Base-by-base conservation (phyloP, 2,888 invertebrate genomes). In the Sinelater perroti region DNA sequence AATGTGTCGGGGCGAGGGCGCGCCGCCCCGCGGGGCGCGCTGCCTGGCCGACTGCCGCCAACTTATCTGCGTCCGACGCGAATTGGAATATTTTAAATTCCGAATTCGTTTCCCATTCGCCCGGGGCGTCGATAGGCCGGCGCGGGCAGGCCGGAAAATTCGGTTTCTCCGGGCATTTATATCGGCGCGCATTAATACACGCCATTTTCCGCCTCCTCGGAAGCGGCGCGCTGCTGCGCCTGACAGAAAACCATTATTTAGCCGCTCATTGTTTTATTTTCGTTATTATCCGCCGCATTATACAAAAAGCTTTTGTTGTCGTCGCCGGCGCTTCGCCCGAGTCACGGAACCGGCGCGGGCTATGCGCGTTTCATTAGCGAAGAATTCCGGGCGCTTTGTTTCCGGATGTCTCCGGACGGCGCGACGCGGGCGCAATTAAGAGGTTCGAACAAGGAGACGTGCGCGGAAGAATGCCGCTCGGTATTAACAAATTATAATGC, bases 71-170 rank as follows among this genome's bases (percentile, higher is more conserved):
- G 72, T 74, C 73, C 72, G 64, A 72, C 65, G 65, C 68, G 72
- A 75, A 75, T 75, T 75, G 74, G 75, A 75, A 75, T 75, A 75
- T 75, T 75, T 75, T 72, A 75, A 75, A 75, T 72, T 74, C 74
- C 35, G 53, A 58, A 53, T 58, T 53, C 57, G 57, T 58, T 58
- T 58, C 53, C 52, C 53, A 58, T 58, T 58, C 51, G 56, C 45
- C 42, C 42, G 31, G 52, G 51, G 51, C 51, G 56, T 50, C 56
- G 42, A 51, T 56, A 44, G 50, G 50, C 56, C 51, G 16, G 36
- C 36, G 51, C 46, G 46, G 51, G 51, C 26, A 44, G 45, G 56
- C 50, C 31, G 36, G 45, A 51, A 57, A 57, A 57, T 57, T 57
- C 52, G 36, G 45, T 51, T 57, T 53, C 45, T 35, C 26, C 35